These are phyloP conservation scores for Hydrozoanthus gracilis DNA, from an alignment of 92 coral and sea anemone genomes.

Conservation along the genomic window DNA sequence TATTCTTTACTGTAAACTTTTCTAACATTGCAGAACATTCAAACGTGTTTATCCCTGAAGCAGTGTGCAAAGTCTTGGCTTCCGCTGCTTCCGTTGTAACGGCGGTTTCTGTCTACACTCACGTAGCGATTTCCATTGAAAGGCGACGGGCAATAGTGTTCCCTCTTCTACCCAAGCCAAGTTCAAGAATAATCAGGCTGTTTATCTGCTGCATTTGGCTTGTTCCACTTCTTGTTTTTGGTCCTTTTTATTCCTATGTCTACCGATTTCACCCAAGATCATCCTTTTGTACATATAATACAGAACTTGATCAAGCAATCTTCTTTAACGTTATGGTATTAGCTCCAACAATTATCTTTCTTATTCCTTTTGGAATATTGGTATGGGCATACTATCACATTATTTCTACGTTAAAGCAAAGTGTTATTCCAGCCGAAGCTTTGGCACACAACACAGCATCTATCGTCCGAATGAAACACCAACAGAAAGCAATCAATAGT, in stretches of 20 bases:
- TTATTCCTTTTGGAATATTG: constrained; percentile 1
- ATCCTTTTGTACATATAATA: background rate
- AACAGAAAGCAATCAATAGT: background rate
- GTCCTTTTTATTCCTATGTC: background rate
- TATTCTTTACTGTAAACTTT: background rate
- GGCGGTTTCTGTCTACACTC: background rate
- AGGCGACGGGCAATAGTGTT: constrained; percentile 25
- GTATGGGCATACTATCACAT: constrained; percentile 1
- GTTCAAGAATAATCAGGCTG: background rate
- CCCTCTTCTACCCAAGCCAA: constrained; percentile 21
- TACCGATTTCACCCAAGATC: background rate
- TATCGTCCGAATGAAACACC: constrained; percentile 3
- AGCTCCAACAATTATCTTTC: background rate
- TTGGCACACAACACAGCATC: background rate
- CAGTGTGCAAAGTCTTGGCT: background rate
- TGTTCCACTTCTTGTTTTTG: background rate
- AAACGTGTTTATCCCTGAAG: too few relatives aligned
- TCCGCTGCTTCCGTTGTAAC: background rate
- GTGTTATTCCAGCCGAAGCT: background rate
- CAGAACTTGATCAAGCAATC: background rate
- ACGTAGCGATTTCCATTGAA: constrained; percentile 5
- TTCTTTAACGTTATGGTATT: background rate
- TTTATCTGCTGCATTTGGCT: background rate
- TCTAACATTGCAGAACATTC: too few relatives aligned
- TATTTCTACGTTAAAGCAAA: background rate